A percentile compares a stretch with the other conserved stretches of the same genome.
Conservation (phyloP, 1,140 invertebrate genomes). For the Phymastichus coffea region DNA sequence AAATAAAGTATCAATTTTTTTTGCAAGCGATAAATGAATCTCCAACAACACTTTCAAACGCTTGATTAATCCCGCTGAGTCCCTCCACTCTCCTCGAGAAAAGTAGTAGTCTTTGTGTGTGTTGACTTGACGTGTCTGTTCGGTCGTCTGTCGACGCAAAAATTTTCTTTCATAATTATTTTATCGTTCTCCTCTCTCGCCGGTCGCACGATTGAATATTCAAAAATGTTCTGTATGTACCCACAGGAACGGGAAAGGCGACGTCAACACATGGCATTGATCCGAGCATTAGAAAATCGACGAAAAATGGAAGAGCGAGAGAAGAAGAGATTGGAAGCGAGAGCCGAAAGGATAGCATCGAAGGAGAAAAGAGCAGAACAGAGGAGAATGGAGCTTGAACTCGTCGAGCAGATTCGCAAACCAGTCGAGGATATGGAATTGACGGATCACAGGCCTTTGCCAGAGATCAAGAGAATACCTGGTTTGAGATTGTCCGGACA, state of each 20-base stretch:
- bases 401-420: constrained; percentile 81
- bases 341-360: constrained; percentile 74
- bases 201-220: too few species aligned
- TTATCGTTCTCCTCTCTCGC: too few species aligned
- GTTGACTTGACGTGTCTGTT: too few species aligned
- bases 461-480: constrained; percentile 74
- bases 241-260: constrained; percentile 85
- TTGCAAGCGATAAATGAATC: too few species aligned
- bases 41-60: too few species aligned
- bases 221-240: too few species aligned
- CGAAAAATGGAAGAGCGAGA: constrained; percentile 87
- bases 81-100: too few species aligned
- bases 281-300: constrained; percentile 82
- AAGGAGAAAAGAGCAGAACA: constrained; percentile 84
- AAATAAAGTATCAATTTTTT: too few species aligned
- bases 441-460: constrained; percentile 71
- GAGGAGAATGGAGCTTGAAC: constrained; percentile 79
- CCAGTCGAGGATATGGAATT: constrained; percentile 85
- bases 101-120: too few species aligned
- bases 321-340: constrained; percentile 76
- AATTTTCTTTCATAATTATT: too few species aligned
- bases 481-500: constrained; percentile 80
- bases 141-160: too few species aligned
- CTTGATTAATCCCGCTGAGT: too few species aligned
- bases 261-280: constrained; percentile 84